Base-by-base conservation (phyloP, 2,113 vertebrate genomes). In the Pimephales promelas region DNA sequence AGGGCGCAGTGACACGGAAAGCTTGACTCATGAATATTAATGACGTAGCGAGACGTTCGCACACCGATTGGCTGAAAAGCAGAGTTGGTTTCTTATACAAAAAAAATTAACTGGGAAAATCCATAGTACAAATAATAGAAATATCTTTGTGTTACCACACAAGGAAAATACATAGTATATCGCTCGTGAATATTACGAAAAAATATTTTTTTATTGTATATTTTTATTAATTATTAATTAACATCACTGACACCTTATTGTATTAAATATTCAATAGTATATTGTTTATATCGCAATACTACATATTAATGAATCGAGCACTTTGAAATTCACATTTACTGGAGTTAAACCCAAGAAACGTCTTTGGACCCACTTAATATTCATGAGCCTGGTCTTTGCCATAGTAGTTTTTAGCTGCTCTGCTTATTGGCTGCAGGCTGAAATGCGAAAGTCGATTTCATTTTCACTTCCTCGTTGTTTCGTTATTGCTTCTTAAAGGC, bases 391-490 rank as follows among this genome's bases (percentile, higher is more conserved):
- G 9, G 5, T 11, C 59, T 28, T 57, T 4, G 31, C 16, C 62
- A 26, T 77, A 77, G 74, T 83, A 54, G 47, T 3, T 26, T 13
- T n/a, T n/a, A 24, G 16, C 83, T 84, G 88, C 84, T 85, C 72
- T 52, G 76, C 86, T 91, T 86, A 94, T 94, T 91, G 91, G 90
- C 59, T 89, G 5, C 83, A 47, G 87, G 6, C 49, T 24, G 90
- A 72, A 91, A 92, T 91, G 89, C 77, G 89, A 91, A 92, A 93
- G 88, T 92, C 90, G 86, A 94, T 96, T 97, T 97, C 95, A 94
- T 96, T 97, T 97, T 96, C 96, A 94, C 94, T 97, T 97, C 96
- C 95, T 94, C 88, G 71, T 81, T 26, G 54, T 57, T 68, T 54
- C 76, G n/a, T 31, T 59, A 61, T 36, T 16, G 71, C 36, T 31